Evolutionary conservation across 2,797 vertebrate genomes (phyloP).

Genomic region (Poeciliopsis paucimaculata): DNA sequence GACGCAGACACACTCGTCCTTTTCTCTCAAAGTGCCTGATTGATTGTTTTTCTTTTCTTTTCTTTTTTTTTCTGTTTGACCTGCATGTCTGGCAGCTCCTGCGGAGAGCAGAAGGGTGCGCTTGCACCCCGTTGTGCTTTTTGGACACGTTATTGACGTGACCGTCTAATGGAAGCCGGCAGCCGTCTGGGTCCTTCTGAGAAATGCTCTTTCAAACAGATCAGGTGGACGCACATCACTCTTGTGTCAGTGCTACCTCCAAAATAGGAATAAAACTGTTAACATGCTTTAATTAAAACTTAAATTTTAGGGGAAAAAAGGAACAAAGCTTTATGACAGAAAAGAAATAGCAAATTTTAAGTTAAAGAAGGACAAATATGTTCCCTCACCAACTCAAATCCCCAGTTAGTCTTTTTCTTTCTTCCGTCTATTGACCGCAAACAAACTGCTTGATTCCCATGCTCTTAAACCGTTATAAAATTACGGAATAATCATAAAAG

Average conservation of each 20-base stretch:
- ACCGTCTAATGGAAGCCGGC: slow-evolving; percentile 1
- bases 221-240: not conserved
- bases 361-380: not conserved
- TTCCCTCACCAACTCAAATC: not conserved
- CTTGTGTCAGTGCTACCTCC: not conserved
- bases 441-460: not conserved
- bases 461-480: not conserved
- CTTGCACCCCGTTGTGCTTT: slow-evolving; percentile 12
- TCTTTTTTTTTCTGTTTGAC: slow-evolving; percentile 19
- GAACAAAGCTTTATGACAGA: no score
- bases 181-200: not conserved
- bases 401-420: not conserved
- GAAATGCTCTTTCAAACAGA: not conserved
- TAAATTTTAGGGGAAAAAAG: not conserved
- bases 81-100: slow-evolving; percentile 33
- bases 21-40: slow-evolving; percentile 40
- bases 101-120: slow-evolving; percentile 13
- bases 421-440: not conserved
- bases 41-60: slow-evolving; percentile 25
- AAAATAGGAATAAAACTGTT: not conserved
- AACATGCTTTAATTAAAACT: not conserved
- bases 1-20: slow-evolving; percentile 48
- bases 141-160: slow-evolving; percentile 18
- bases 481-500: not conserved
- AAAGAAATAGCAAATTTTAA: not conserved